Evolutionary conservation across 2,113 vertebrate genomes (phyloP), one percentile per base, ranked within the genome.

Genomic region (Gasterosteus nipponicus): DNA sequence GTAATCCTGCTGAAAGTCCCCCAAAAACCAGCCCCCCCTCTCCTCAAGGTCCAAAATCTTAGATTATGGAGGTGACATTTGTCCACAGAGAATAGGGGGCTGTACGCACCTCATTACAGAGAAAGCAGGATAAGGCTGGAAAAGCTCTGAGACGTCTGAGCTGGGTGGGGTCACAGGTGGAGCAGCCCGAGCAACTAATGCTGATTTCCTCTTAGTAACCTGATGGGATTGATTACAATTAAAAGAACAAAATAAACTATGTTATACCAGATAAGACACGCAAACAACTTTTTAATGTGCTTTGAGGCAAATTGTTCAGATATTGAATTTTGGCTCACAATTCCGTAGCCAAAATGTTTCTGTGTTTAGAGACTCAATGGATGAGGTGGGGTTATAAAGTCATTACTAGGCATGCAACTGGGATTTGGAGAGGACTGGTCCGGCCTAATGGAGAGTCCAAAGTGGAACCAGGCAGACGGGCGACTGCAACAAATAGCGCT

Each of bases 391-490:
- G 64, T 77, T 78, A 88, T 82, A 78, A 75, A 83, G 75, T 83
- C 69, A 82, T 86, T 77, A 81, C 41, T 73, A 22, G 41, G 71
- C 73, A 73, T 78, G 29, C 80, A 62, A 72, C 56, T 68, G 84
- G 81, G 87, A 88, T 89, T 81, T 84, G 78, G 53, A 69, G 74
- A 79, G 85, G 58, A 69, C 71, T 35, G 29, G 76, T 63, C 35
- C 69, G 69, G 53, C n/a, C 82, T 89, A 92, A 92, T 92, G 88
- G 84, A 74, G 75, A 69, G 57, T 70, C 64, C 65, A 84, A 82
- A 88, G 81, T 87, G 89, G 91, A 86, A 91, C 89, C 89, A 89
- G 87, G 82, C 86, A 86, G 87, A 74, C 89, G 72, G 85, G 87
- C 78, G 81, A 85, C 88, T 71, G 75, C 79, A 87, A 70, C 80